phyloP scores from a whole-genome alignment of 1,140 invertebrate genomes.

The Papilio xuthus region DNA sequence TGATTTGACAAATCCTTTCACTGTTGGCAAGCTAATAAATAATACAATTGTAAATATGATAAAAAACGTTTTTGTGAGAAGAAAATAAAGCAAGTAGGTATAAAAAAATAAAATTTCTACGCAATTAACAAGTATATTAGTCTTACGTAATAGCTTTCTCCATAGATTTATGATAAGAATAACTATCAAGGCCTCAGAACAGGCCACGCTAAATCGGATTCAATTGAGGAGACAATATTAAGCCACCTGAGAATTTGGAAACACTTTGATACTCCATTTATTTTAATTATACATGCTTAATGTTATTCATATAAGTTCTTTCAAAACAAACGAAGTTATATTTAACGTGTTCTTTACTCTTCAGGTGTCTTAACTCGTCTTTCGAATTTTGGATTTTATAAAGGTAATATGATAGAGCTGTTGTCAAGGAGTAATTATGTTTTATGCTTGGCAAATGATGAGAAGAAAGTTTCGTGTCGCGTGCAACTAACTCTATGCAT shows the following conservation, averaged over 20 bases:
- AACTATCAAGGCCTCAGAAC: background rate
- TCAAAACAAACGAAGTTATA: background rate
- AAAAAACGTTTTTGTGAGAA: background rate
- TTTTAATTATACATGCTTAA: no score
- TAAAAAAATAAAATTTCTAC: background rate
- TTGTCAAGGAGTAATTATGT: background rate
- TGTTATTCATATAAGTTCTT: no score
- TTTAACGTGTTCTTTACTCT: background rate
- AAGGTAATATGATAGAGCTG: background rate
- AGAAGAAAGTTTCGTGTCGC: slow-evolving; percentile 17
- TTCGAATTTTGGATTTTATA: background rate
- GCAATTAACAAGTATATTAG: background rate
- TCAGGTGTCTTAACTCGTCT: background rate
- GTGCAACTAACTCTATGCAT: slow-evolving; percentile 26
- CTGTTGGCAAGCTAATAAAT: no score
- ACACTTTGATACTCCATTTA: background rate
- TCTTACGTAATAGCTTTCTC: background rate
- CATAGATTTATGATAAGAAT: background rate
- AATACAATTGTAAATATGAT: no score
- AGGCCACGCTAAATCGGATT: background rate
- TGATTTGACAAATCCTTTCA: no score
- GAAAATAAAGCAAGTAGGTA: background rate
- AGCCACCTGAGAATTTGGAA: background rate
- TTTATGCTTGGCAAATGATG: background rate
- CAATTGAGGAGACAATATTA: background rate